These are phyloP conservation scores for Hydrolagus affinis DNA, from an alignment of 2,113 vertebrate genomes.

Conservation along the genomic window DNA sequence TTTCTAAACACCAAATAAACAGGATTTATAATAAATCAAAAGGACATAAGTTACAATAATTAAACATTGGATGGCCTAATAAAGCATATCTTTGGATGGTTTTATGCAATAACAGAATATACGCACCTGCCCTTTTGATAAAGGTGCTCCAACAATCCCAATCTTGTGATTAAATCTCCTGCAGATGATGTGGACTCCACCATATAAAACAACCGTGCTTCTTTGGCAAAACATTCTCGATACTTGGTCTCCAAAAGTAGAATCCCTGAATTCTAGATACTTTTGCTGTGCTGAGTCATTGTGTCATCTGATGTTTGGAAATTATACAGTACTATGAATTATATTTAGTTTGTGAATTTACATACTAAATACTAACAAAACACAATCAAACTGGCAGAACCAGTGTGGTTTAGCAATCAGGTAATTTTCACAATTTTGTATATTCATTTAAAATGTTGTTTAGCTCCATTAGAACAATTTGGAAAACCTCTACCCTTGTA, in stretches of 20 bases:
- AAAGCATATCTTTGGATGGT: not conserved
- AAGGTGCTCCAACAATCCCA: slow-evolving; percentile 10
- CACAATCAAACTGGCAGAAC: not conserved
- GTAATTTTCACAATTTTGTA: too few species aligned
- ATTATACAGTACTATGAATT: not conserved
- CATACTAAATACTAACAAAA: not conserved
- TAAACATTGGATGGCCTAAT: not conserved
- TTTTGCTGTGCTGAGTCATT: not conserved
- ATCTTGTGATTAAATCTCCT: slow-evolving; percentile 2
- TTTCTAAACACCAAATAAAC: not conserved
- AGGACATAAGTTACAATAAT: too few species aligned
- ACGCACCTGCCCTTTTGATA: not conserved
- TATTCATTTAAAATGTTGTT: too few species aligned
- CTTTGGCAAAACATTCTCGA: not conserved
- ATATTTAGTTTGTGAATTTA: not conserved
- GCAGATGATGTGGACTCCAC: not conserved
- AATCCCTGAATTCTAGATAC: not conserved
- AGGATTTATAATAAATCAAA: not conserved
- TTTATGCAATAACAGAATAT: not conserved
- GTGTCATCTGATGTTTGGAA: not conserved
- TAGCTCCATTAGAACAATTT: too few species aligned
- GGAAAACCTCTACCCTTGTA: too few species aligned
- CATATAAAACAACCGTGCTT: not conserved
- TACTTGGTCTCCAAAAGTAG: not conserved
- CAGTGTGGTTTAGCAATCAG: too few species aligned